phyloP scores from a whole-genome alignment of 2,888 invertebrate species.

The Zhuqinia jingwanae region DNA sequence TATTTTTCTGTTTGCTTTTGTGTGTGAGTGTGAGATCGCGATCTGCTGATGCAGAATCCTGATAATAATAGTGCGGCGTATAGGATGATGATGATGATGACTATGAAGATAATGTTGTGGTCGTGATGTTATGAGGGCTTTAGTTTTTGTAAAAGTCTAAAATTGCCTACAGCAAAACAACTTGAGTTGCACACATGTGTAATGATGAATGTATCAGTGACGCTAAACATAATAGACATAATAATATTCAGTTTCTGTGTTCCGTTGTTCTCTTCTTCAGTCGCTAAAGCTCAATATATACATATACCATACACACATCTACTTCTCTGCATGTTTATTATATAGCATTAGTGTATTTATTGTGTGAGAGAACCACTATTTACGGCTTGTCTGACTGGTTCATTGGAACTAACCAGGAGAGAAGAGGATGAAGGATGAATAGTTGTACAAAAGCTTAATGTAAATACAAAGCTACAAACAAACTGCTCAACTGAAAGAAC shows the following conservation, averaged over 20 bases:
- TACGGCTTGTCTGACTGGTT: slow-evolving; percentile 27
- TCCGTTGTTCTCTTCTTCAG: slow-evolving; percentile 10
- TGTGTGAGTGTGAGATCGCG: slow-evolving; percentile 7
- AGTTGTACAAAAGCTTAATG: background rate
- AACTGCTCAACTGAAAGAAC: background rate
- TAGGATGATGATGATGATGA: background rate
- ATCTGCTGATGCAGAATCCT: background rate
- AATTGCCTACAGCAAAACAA: slow-evolving; percentile 19
- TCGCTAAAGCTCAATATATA: background rate
- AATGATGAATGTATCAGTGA: background rate
- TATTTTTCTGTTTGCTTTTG: slow-evolving; percentile 24
- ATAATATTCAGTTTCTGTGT: slow-evolving; percentile 14
- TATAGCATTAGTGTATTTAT: too few species aligned
- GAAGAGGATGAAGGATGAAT: background rate
- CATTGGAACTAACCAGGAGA: slow-evolving; percentile 31
- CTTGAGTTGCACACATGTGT: background rate
- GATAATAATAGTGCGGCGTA: background rate
- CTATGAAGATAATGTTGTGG: slow-evolving; percentile 15
- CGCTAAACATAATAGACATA: background rate
- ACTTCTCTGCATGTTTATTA: too few species aligned
- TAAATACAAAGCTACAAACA: background rate
- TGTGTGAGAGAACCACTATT: background rate
- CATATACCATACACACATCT: background rate
- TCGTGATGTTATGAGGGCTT: background rate
- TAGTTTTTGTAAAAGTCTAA: slow-evolving; percentile 10